These are phyloP conservation scores for Ornithoptera alexandrae DNA, from an alignment of 2,888 invertebrate genomes.

Conservation along the genomic window DNA sequence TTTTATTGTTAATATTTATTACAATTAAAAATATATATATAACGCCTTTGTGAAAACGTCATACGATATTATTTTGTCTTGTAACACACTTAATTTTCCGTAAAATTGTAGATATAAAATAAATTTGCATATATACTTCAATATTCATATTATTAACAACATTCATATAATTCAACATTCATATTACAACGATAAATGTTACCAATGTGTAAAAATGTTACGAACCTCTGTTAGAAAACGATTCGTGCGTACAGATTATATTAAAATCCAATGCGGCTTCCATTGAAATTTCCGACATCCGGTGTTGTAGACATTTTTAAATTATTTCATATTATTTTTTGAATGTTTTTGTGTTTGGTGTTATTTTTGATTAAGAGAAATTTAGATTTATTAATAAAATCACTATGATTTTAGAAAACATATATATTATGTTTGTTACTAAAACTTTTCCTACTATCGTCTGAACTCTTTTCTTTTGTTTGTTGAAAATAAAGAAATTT, in stretches of 20 bases:
- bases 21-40: too few relatives aligned
- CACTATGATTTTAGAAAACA: neutral
- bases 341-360: conserved; percentile 13
- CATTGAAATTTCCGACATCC: neutral
- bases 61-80: too few relatives aligned
- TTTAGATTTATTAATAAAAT: neutral
- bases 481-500: conserved; percentile 8
- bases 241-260: neutral
- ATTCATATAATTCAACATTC: too few relatives aligned
- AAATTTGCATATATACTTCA: too few relatives aligned
- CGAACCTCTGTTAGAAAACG: neutral
- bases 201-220: neutral
- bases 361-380: neutral
- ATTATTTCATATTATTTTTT: neutral
- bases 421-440: neutral
- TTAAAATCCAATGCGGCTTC: neutral
- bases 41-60: too few relatives aligned
- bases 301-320: neutral
- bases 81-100: too few relatives aligned
- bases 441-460: neutral
- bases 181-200: neutral
- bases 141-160: too few relatives aligned
- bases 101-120: too few relatives aligned
- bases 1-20: too few relatives aligned
- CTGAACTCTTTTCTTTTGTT: neutral